A percentile compares a stretch with the other conserved stretches of the same genome.
Conservation (phyloP, 2,888 invertebrate species). For the Synergus itoensis region DNA sequence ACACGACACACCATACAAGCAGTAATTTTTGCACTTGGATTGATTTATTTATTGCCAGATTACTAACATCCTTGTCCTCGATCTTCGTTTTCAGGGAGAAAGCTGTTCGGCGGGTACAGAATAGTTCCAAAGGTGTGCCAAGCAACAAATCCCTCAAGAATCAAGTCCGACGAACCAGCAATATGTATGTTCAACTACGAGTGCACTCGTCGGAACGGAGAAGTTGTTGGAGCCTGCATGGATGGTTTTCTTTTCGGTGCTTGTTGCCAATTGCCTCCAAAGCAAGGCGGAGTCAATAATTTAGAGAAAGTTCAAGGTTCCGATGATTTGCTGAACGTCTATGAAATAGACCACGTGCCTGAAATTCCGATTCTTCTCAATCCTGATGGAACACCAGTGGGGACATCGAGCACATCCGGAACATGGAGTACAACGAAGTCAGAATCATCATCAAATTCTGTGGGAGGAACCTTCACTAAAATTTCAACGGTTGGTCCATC, state of each 20-base stretch:
- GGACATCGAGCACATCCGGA: constrained; percentile 47
- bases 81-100: constrained; percentile 77
- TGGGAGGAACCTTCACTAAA: constrained; percentile 60
- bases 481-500: constrained; percentile 67
- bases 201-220: constrained; percentile 88
- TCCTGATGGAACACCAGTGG: constrained; percentile 72
- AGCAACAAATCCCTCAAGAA: constrained; percentile 82
- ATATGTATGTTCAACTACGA: constrained; percentile 97
- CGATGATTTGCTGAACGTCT: constrained; percentile 64
- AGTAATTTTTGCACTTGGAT: constrained; percentile 13
- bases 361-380: constrained; percentile 74
- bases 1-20: neutral
- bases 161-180: constrained; percentile 84
- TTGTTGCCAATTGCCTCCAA: constrained; percentile 88
- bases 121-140: constrained; percentile 91
- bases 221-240: constrained; percentile 94
- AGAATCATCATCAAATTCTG: constrained; percentile 51
- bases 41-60: constrained; percentile 39
- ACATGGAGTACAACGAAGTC: constrained; percentile 45
- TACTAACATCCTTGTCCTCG: constrained; percentile 35
- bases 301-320: constrained; percentile 40
- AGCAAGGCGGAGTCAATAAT: constrained; percentile 64
- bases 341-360: constrained; percentile 73
- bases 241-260: constrained; percentile 96
- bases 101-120: constrained; percentile 91